Base-by-base conservation (phyloP, 2,888 invertebrate species). In the Crossocerus cetratus region DNA sequence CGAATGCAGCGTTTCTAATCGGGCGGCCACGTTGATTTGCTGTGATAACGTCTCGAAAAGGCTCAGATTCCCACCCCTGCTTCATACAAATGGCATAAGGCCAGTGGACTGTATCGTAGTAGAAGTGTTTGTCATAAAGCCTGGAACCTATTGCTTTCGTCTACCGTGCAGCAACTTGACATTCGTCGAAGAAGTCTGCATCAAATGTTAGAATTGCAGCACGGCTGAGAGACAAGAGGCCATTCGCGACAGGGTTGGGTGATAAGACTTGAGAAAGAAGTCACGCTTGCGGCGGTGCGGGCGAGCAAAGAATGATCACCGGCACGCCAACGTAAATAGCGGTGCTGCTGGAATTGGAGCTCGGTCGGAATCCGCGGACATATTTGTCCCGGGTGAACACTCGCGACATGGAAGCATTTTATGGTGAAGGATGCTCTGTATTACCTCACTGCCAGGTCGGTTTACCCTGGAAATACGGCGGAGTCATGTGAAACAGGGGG, bases 311-410 rank as follows among this genome's bases (percentile, higher is more conserved):
- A 56, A 49, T 23, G 73, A 72, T 72, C 56, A 69, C 20, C 60
- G 71, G 65, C 65, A 60, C 65, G 67, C 62, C 67, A 77, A 68
- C 74, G 67, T 72, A 80, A 82, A 80, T 82, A 81, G 78, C 69
- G 60, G 71, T 70, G 74, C 73, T 72, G 67, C 71, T 58, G 67
- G 69, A 80, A 78, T 79, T 79, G 80, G 74, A 77, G 75, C 74
- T 70, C 58, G 65, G 68, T 61, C 74, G 66, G 75, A 74, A 76
- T 78, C 65, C 18, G 62, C 67, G 65, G 68, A 76, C 77, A 71
- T 77, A 81, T 82, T 77, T 79, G 79, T 81, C 76, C 66, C 64
- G 65, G n/a, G 61, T 54, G 72, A 73, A 65, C 42, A 55, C 49
- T 66, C 62, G 74, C 69, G 68, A 75, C 73, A 65, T 70, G 56